Conservation (phyloP, 37 sponge, comb jelly and placozoan species). For the Bolinopsis microptera region DNA sequence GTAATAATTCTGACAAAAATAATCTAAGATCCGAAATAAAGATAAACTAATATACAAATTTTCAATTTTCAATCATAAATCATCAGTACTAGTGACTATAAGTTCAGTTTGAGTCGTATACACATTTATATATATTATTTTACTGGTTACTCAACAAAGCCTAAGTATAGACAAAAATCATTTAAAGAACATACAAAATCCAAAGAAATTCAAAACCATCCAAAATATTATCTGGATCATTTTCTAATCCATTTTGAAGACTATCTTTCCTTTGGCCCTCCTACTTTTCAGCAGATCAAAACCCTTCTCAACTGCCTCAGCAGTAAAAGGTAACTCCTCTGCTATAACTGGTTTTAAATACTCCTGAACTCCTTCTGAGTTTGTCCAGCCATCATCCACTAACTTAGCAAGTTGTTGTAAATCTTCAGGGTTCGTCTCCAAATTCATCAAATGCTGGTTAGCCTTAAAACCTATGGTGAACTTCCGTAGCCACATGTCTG, state of each 20-base stretch:
- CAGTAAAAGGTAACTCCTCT: neutral
- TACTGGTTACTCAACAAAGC: no score
- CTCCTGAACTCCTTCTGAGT: neutral
- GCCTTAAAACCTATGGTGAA: constrained; percentile 16
- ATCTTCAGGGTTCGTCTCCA: constrained; percentile 12
- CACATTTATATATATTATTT: no score
- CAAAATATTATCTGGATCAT: no score
- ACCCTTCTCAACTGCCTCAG: neutral
- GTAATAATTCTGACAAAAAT: no score
- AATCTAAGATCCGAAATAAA: no score
- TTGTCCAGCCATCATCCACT: constrained; percentile 7
- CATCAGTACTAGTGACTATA: no score
- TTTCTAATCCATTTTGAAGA: constrained; percentile 12
- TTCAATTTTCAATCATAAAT: no score
- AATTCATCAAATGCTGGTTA: neutral
- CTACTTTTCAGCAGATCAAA: constrained; percentile 41
- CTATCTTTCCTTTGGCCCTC: constrained; percentile 3
- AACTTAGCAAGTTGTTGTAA: neutral
- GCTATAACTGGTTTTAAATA: neutral
- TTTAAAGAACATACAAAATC: no score
- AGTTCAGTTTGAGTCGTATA: no score
- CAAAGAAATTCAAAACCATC: no score
- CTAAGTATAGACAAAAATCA: no score
- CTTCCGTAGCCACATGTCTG: constrained; percentile 1
- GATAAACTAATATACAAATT: no score